Evolutionary conservation across 2,113 vertebrate species (phyloP).

Genomic region (Ochotona princeps): DNA sequence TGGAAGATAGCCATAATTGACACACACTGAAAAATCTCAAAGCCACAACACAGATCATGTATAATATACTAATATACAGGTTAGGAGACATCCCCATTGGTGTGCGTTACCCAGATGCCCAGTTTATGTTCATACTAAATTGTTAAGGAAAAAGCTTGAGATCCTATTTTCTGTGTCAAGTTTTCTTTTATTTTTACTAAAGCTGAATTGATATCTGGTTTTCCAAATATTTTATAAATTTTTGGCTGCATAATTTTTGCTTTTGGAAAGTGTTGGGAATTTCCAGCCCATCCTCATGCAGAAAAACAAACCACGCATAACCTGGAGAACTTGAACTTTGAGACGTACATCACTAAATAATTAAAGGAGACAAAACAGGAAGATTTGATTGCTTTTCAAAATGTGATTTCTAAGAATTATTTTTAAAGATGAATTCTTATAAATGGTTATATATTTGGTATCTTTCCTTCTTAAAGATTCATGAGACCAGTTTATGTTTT

Average conservation of each 20-base stretch:
- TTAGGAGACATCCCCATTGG: background rate
- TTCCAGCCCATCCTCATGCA: background rate
- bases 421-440: background rate
- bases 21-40: background rate
- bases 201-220: background rate
- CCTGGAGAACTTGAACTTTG: background rate
- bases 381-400: background rate
- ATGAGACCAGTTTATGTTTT: background rate
- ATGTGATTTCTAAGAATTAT: background rate
- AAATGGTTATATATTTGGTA: background rate
- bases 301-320: background rate
- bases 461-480: constrained; percentile 8
- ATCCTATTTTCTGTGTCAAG: background rate
- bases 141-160: background rate
- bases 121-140: background rate
- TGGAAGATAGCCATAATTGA: background rate
- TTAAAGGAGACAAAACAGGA: background rate
- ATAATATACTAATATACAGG: background rate
- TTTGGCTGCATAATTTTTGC: background rate
- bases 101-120: background rate
- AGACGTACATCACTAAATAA: background rate
- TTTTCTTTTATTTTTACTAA: constrained; percentile 25
- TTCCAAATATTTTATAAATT: constrained; percentile 1
- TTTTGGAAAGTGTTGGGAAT: background rate
- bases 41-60: background rate